phyloP scores from a whole-genome alignment of 2,888 invertebrate species.

The Brachypterus glaber region DNA sequence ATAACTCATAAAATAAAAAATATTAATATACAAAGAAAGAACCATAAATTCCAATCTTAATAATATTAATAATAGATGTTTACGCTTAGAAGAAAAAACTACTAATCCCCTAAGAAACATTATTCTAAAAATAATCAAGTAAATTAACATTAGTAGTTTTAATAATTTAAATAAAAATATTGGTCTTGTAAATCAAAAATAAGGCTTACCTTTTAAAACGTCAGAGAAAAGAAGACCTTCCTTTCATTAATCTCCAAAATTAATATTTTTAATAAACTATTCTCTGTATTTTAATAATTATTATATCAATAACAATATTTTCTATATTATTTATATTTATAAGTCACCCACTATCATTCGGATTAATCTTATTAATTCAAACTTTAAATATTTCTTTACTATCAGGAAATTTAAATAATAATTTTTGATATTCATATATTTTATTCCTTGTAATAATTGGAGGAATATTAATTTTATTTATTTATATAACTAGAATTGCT shows the following conservation, averaged over 20 bases:
- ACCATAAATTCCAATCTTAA: too few species aligned
- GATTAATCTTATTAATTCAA: slow-evolving; percentile 46
- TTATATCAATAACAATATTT: slow-evolving; percentile 32
- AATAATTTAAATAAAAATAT: slow-evolving; percentile 33
- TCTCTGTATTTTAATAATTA: slow-evolving; percentile 25
- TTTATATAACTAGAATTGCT: slow-evolving; percentile 53
- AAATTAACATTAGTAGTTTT: not conserved
- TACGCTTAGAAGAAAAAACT: not conserved
- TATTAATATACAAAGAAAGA: too few species aligned
- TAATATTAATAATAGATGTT: not conserved
- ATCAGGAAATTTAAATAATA: slow-evolving; percentile 42
- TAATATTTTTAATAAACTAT: slow-evolving; percentile 48
- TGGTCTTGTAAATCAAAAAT: slow-evolving; percentile 56
- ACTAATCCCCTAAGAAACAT: slow-evolving; percentile 25
- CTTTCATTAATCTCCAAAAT: slow-evolving; percentile 61
- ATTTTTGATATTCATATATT: slow-evolving; percentile 53
- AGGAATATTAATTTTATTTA: slow-evolving; percentile 55
- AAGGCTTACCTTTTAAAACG: slow-evolving; percentile 49
- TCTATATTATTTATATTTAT: slow-evolving; percentile 39
- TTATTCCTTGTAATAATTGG: slow-evolving; percentile 54
- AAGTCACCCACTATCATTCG: slow-evolving; percentile 47
- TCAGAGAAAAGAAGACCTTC: too few species aligned
- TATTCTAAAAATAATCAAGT: slow-evolving; percentile 21
- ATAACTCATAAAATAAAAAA: too few species aligned
- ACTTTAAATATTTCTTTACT: slow-evolving; percentile 43